Percentiles rank a stretch among this genome's conserved stretches.
phyloP scores from a whole-genome alignment of 2,888 invertebrate species.

The Drosophila longiperda region DNA sequence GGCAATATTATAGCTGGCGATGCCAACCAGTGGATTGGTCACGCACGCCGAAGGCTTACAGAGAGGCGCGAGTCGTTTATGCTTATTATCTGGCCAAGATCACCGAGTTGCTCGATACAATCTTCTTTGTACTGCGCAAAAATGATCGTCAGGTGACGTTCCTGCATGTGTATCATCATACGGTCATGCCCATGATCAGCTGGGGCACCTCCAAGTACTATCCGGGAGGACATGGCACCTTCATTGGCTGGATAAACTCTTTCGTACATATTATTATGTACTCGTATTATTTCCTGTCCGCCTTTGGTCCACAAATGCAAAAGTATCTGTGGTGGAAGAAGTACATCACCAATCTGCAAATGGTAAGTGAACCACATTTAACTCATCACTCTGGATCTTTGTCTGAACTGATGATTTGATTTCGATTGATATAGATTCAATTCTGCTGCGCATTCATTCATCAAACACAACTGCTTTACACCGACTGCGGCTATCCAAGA shows the following conservation, averaged over 20 bases:
- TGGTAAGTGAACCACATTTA: conserved; percentile 87
- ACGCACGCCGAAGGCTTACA: conserved; percentile 89
- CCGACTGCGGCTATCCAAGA: conserved; percentile 95
- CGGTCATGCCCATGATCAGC: conserved; percentile 96
- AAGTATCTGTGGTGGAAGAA: conserved; percentile 97
- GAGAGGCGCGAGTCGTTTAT: conserved; percentile 91
- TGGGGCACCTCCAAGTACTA: conserved; percentile 97
- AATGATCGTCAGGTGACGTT: conserved; percentile 95
- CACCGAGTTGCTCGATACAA: conserved; percentile 94
- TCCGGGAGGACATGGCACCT: conserved; percentile 95
- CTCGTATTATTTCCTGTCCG: conserved; percentile 94
- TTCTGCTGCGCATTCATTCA: conserved; percentile 95
- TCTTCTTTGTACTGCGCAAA: conserved; percentile 97
- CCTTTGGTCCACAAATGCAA: conserved; percentile 94
- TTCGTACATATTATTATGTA: conserved; percentile 99
- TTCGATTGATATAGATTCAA: conserved; percentile 88
- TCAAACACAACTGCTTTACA: conserved; percentile 92
- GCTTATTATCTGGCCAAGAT: conserved; percentile 95
- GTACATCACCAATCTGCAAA: conserved; percentile 95
- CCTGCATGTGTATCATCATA: conserved; percentile 97
- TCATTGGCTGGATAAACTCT: conserved; percentile 93
- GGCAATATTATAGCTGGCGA: conserved; percentile 94
- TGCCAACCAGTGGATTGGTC: conserved; percentile 97
- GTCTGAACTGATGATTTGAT: neutral
- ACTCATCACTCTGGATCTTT: neutral